These are phyloP conservation scores for Ascidia mentula DNA, from an alignment of 23 tunicate genomes.

Conservation along the genomic window DNA sequence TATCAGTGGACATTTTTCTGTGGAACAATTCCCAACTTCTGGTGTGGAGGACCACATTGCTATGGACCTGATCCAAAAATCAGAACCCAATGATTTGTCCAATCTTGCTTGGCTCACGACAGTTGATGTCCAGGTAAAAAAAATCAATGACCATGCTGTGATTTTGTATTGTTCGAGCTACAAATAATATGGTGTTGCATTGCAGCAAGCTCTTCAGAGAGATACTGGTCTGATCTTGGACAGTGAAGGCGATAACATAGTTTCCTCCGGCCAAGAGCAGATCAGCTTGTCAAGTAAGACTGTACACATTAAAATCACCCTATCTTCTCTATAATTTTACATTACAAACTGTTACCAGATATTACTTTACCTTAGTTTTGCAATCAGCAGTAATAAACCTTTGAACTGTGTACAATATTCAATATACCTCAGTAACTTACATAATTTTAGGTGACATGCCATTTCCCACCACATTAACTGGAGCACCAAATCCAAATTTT, in stretches of 20 bases:
- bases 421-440: no score
- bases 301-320: no score
- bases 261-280: background rate
- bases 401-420: no score
- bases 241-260: background rate
- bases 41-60: constrained; percentile 12
- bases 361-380: no score
- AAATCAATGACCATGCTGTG: no score
- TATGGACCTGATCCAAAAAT: constrained; percentile 1
- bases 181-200: background rate
- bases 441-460: background rate
- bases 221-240: background rate
- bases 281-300: no score
- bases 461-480: background rate
- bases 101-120: constrained; percentile 83
- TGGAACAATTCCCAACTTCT: constrained; percentile 49
- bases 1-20: constrained; percentile 84
- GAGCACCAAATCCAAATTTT: background rate
- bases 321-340: no score
- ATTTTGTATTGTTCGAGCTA: no score
- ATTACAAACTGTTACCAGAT: no score
- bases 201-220: constrained; percentile 13
- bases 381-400: no score
- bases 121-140: constrained; percentile 89
- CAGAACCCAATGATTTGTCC: constrained; percentile 64